These are phyloP conservation scores for Nothoprocta pentlandii DNA, from an alignment of 2,113 vertebrate species.

Conservation along the genomic window DNA sequence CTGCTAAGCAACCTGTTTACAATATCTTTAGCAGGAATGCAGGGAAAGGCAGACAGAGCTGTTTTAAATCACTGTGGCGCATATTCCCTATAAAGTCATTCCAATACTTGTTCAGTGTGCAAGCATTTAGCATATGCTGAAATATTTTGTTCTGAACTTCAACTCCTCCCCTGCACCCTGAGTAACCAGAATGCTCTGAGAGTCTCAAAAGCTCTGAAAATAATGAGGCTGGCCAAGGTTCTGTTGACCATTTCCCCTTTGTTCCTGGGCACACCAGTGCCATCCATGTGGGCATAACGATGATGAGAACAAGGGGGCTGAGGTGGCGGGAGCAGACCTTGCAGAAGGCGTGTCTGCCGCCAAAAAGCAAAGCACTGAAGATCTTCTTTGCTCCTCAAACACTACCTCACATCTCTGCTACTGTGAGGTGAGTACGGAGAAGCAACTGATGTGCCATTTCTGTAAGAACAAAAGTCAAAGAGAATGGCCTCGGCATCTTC, in stretches of 20 bases:
- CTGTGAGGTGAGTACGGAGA: not conserved
- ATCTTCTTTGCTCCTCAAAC: not conserved
- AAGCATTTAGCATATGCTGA: not conserved
- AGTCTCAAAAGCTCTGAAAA: not conserved
- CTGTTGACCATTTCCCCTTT: not conserved
- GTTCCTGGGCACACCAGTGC: not conserved
- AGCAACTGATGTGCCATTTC: not conserved
- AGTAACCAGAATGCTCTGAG: not conserved
- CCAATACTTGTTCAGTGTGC: fast-evolving
- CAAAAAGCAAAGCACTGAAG: not conserved
- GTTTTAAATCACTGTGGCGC: not conserved
- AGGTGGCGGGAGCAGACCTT: not conserved
- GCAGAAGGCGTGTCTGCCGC: not conserved
- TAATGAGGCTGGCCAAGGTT: not conserved
- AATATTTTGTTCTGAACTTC: not conserved
- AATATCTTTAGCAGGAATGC: not conserved
- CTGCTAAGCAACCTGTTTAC: not conserved
- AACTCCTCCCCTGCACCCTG: not conserved
- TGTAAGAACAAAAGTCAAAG: not conserved
- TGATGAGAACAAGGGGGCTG: not conserved
- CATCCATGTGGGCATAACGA: not conserved
- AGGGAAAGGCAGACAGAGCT: not conserved
- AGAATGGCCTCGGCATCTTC: not conserved
- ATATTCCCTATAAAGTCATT: not conserved
- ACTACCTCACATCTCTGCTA: not conserved